Evolutionary conservation across 2,113 vertebrate genomes (phyloP).

Genomic region (Tragelaphus strepsiceros): DNA sequence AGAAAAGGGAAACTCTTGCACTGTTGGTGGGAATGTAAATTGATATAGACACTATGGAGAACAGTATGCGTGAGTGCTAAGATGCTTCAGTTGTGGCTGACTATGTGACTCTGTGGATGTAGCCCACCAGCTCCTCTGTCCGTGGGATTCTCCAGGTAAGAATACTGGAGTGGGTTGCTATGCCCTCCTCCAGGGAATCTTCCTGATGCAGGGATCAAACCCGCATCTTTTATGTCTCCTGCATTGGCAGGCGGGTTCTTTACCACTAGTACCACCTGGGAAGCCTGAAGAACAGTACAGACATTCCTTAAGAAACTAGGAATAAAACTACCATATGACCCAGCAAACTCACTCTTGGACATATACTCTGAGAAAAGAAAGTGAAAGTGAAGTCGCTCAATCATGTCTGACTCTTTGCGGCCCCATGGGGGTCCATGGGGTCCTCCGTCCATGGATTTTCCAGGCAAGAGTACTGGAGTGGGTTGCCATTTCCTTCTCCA

Average conservation of each 20-base stretch:
- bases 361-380: neutral
- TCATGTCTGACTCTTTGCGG: too few relatives aligned
- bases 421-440: too few relatives aligned
- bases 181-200: neutral
- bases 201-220: neutral
- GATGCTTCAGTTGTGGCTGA: accelerated
- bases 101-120: neutral
- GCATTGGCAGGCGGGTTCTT: neutral
- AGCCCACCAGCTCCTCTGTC: neutral
- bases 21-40: neutral
- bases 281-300: neutral
- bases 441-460: too few relatives aligned
- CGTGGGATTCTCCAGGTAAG: neutral
- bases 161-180: neutral
- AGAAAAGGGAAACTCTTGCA: neutral
- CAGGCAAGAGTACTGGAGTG: too few relatives aligned
- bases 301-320: neutral
- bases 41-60: neutral
- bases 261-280: neutral
- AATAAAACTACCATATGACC: neutral
- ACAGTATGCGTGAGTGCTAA: neutral
- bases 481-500: too few relatives aligned
- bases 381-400: too few relatives aligned
- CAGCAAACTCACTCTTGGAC: neutral
- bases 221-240: neutral